Evolutionary conservation across 2,888 invertebrate species (phyloP).

Genomic region (Nineta flava): DNA sequence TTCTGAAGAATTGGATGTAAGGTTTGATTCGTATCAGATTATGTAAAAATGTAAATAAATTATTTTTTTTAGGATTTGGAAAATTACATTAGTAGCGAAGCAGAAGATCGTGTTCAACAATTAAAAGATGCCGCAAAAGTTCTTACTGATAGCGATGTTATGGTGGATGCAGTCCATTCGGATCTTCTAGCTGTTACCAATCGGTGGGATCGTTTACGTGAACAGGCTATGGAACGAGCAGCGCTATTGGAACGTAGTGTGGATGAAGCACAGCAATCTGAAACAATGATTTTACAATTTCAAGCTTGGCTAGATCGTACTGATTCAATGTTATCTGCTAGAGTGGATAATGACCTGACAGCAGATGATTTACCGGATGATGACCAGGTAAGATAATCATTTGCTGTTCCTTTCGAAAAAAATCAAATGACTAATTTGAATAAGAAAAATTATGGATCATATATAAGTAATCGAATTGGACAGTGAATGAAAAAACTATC

Average conservation of each 20-base stretch:
- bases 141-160: constrained; percentile 24
- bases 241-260: constrained; percentile 51
- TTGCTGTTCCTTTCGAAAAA: background rate
- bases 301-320: constrained; percentile 56
- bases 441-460: too few relatives aligned
- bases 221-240: constrained; percentile 48
- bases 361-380: constrained; percentile 68
- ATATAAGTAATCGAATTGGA: too few relatives aligned
- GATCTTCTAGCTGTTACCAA: constrained; percentile 47
- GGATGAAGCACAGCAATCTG: constrained; percentile 59
- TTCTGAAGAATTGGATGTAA: constrained; percentile 74
- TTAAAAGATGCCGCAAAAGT: constrained; percentile 22
- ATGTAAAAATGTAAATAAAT: background rate
- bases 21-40: constrained; percentile 17
- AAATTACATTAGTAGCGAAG: constrained; percentile 60
- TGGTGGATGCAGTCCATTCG: constrained; percentile 46
- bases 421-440: background rate
- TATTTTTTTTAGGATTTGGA: constrained; percentile 54
- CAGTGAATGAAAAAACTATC: too few relatives aligned
- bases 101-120: constrained; percentile 41
- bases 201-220: constrained; percentile 50
- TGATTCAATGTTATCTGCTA: constrained; percentile 48
- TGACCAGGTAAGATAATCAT: constrained; percentile 35
- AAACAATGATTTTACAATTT: constrained; percentile 54
- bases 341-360: constrained; percentile 60